phyloP scores from a whole-genome alignment of 2,888 invertebrate species.

The Tridacna gigas region DNA sequence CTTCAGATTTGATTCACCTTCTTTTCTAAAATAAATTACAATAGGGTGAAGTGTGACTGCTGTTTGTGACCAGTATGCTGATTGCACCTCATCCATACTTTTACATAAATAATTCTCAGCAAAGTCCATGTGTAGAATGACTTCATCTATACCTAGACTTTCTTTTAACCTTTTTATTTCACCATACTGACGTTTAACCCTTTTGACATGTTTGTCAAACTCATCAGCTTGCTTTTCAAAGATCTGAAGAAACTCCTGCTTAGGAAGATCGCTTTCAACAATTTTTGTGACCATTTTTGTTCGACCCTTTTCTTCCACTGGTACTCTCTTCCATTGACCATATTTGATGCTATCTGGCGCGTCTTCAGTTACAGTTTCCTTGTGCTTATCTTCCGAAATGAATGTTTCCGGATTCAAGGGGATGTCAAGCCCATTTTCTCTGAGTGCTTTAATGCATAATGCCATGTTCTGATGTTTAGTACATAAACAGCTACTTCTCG shows the following conservation, averaged over 20 bases:
- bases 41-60: conserved; percentile 35
- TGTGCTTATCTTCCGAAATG: conserved; percentile 11
- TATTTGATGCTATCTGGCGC: conserved; percentile 11
- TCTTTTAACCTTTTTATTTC: no score
- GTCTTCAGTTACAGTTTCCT: background rate
- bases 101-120: conserved; percentile 40
- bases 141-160: conserved; percentile 11
- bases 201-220: conserved; percentile 7
- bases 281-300: conserved; percentile 33
- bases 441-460: conserved; percentile 17
- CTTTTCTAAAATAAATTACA: conserved; percentile 28
- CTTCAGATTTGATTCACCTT: background rate
- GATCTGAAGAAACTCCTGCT: conserved; percentile 16
- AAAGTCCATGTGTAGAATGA: conserved; percentile 35
- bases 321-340: conserved; percentile 44
- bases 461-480: conserved; percentile 43
- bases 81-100: no score
- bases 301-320: conserved; percentile 37
- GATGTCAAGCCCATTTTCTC: conserved; percentile 16
- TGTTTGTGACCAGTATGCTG: conserved; percentile 26
- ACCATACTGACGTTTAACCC: conserved; percentile 30
- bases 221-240: conserved; percentile 15
- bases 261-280: conserved; percentile 5
- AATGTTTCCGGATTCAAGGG: conserved; percentile 37
- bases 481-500: conserved; percentile 41